Base-by-base conservation (phyloP, 2,888 invertebrate species). In the Apodemia hepburni region DNA sequence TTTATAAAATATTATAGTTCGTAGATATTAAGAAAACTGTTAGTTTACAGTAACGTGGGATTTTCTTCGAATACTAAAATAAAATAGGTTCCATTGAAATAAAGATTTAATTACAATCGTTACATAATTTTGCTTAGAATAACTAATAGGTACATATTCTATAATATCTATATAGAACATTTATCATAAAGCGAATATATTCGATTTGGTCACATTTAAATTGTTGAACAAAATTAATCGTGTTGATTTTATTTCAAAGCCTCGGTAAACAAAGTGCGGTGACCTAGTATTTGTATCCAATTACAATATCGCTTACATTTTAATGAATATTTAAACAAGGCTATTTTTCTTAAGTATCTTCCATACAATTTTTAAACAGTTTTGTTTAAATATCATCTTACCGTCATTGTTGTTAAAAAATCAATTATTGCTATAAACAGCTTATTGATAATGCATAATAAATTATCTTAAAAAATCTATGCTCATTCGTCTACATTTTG, bases 51-150 rank as follows among this genome's bases (percentile, higher is more conserved):
- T 51, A 18, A 5, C 22, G 4, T 51, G 4, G 51, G 54, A 18
- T 27, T 27, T 51, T 51, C 18, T 15, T 22, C 0, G 15, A 6
- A 27, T 22, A 7, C 7, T 54, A 58, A 71, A 85, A 81, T 76
- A 82, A 86, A 87, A 76, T 73, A 64, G 71, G 73, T 70, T 71
- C 71, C 66, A 68, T 87, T 87, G 85, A 91, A 90, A 90, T 90
- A 90, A 91, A 87, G 88, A 84, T 91, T 89, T 90, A 91, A 91
- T 91, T 90, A 89, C 88, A 90, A 87, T 91, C 79, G 85, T 88
- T 90, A 90, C 89, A 90, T 91, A 88, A 87, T 85, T 84, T 84
- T 88, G 87, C 77, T 90, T 82, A 85, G 89, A 85, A 84, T 86
- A 84, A 84, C 84, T 87, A 86, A 87, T 88, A 84, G 83, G 84